Evolutionary conservation across 1,140 invertebrate species (phyloP).

Genomic region (Pogonomyrmex californicus): DNA sequence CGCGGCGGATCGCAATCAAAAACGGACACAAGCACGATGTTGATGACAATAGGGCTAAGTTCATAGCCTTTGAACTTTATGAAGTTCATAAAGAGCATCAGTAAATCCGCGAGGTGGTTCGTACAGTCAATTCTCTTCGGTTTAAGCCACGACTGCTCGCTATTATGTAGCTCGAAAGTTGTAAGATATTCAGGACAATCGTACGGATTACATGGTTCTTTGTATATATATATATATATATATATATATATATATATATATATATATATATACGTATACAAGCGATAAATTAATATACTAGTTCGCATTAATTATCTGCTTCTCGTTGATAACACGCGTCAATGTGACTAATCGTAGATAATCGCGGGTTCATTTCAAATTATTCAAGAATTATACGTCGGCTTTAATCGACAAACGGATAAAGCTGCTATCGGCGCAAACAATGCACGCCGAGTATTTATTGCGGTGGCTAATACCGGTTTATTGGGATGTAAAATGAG

Average conservation of each 20-base stretch:
- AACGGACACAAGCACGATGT: background rate
- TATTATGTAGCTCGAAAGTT: slow-evolving; percentile 19
- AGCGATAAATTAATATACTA: slow-evolving; percentile 39
- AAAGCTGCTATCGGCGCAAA: slow-evolving; percentile 74
- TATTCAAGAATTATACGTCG: slow-evolving; percentile 66
- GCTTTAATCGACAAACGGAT: slow-evolving; percentile 74
- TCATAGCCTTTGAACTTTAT: slow-evolving; percentile 33
- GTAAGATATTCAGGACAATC: slow-evolving; percentile 10
- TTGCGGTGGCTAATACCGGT: slow-evolving; percentile 80
- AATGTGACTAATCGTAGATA: slow-evolving; percentile 53
- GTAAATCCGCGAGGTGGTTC: background rate
- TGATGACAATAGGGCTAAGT: slow-evolving; percentile 17
- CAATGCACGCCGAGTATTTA: slow-evolving; percentile 79
- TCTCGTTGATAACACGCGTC: slow-evolving; percentile 25
- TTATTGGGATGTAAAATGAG: slow-evolving; percentile 83
- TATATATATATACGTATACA: background rate
- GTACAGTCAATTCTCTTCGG: slow-evolving; percentile 13
- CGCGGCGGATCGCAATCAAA: slow-evolving; percentile 42
- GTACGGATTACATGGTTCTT: slow-evolving; percentile 37
- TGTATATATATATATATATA: background rate
- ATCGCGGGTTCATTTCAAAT: slow-evolving; percentile 55
- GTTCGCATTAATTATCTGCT: slow-evolving; percentile 30
- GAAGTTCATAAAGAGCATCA: slow-evolving; percentile 28
- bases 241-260: background rate
- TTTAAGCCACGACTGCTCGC: slow-evolving; percentile 7